Evolutionary conservation across 1,140 invertebrate genomes (phyloP).

Genomic region (Achatina immaculata): DNA sequence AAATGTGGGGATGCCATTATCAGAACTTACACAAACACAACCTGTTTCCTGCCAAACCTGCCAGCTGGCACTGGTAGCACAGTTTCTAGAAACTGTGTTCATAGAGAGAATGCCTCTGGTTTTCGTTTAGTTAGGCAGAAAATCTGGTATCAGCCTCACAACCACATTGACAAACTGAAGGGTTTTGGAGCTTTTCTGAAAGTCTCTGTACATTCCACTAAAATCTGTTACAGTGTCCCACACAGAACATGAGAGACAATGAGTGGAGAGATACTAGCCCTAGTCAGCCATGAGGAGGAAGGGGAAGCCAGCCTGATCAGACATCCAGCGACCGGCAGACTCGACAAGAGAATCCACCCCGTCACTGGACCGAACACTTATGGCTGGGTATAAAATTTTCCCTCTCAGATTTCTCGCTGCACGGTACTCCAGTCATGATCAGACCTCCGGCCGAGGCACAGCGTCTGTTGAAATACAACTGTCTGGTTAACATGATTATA

Average conservation of each 20-base stretch:
- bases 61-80: background rate
- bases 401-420: conserved; percentile 35
- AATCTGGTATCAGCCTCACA: conserved; percentile 21
- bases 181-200: background rate
- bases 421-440: conserved; percentile 39
- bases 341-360: conserved; percentile 21
- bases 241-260: background rate
- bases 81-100: background rate
- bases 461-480: conserved; percentile 36
- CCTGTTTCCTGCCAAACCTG: background rate
- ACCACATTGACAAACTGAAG: conserved; percentile 4
- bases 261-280: conserved; percentile 6
- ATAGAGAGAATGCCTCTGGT: background rate
- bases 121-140: background rate
- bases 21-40: conserved; percentile 31
- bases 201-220: background rate
- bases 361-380: conserved; percentile 10
- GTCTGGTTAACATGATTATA: conserved; percentile 18
- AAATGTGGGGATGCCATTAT: background rate
- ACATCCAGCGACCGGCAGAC: conserved; percentile 30
- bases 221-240: background rate
- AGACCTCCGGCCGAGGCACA: conserved; percentile 32
- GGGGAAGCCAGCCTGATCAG: background rate
- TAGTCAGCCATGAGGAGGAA: background rate
- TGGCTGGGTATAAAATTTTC: background rate